Conservation (phyloP, 2,888 invertebrate species). For the Teinopalpus imperialis region DNA sequence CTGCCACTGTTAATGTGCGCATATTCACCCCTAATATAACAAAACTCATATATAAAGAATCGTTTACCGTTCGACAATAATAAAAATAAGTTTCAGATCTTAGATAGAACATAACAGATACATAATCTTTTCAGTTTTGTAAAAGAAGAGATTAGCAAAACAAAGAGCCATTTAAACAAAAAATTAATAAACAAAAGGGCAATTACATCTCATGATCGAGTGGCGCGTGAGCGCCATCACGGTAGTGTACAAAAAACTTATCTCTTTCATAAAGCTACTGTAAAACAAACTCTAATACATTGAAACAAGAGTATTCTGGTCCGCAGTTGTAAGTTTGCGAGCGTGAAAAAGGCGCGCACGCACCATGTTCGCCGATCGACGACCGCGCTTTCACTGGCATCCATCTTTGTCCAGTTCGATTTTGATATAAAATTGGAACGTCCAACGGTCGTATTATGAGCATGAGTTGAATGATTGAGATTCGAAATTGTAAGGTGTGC, state of each 20-base stretch:
- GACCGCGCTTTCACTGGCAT: conserved; percentile 78
- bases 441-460: conserved; percentile 43
- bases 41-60: too few species aligned
- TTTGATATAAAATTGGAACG: conserved; percentile 69
- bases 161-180: conserved; percentile 38
- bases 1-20: too few species aligned
- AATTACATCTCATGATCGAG: conserved; percentile 68
- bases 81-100: too few species aligned
- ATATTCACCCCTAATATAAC: too few species aligned
- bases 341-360: conserved; percentile 65
- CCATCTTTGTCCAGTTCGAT: conserved; percentile 57
- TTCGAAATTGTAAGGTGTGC: conserved; percentile 32
- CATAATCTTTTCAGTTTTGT: too few species aligned
- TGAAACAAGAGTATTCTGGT: conserved; percentile 7
- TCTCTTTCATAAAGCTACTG: conserved; percentile 6
- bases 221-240: conserved; percentile 60
- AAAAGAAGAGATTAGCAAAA: conserved; percentile 19
- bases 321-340: conserved; percentile 40
- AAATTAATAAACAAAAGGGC: conserved; percentile 69
- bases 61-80: too few species aligned
- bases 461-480: conserved; percentile 35
- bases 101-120: too few species aligned
- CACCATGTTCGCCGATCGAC: conserved; percentile 70
- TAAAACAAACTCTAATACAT: conserved; percentile 32
- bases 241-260: conserved; percentile 62